These are phyloP conservation scores for Peromyscus attwateri DNA, from an alignment of 2,797 vertebrate species.

Conservation along the genomic window DNA sequence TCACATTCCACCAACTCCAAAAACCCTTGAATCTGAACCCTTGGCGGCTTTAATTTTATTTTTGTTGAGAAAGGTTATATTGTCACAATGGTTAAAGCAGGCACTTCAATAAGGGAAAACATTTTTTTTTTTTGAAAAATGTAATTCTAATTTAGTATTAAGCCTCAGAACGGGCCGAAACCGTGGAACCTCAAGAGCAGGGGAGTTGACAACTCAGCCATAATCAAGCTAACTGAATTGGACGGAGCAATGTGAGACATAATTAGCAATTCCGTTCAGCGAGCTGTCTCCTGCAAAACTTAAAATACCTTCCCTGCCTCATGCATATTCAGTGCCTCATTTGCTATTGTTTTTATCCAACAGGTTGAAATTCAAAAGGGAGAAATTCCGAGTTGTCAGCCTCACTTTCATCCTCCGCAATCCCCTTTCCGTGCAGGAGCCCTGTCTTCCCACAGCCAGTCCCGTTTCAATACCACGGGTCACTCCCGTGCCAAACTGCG, in stretches of 20 bases:
- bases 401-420: conserved; percentile 56
- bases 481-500: conserved; percentile 24
- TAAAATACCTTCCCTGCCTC: conserved; percentile 80
- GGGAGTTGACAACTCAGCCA: conserved; percentile 78
- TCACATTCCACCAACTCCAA: conserved; percentile 71
- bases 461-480: conserved; percentile 56
- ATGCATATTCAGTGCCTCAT: conserved; percentile 82
- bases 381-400: conserved; percentile 75
- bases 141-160: conserved; percentile 76
- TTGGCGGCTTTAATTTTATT: conserved; percentile 79
- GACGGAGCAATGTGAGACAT: conserved; percentile 79
- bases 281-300: conserved; percentile 82
- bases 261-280: conserved; percentile 83
- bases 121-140: conserved; percentile 43
- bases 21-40: conserved; percentile 74
- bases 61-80: conserved; percentile 81
- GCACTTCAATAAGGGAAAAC: conserved; percentile 64
- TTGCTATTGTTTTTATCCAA: conserved; percentile 83
- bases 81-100: conserved; percentile 78
- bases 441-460: not conserved
- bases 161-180: conserved; percentile 69
- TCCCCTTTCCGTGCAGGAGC: not conserved
- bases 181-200: conserved; percentile 76
- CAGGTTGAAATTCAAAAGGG: conserved; percentile 80
- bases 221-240: conserved; percentile 83